A percentile compares a stretch with the other conserved stretches of the same genome.
Evolutionary conservation across 2,888 invertebrate genomes (phyloP).

Genomic region (Nomada fucata): DNA sequence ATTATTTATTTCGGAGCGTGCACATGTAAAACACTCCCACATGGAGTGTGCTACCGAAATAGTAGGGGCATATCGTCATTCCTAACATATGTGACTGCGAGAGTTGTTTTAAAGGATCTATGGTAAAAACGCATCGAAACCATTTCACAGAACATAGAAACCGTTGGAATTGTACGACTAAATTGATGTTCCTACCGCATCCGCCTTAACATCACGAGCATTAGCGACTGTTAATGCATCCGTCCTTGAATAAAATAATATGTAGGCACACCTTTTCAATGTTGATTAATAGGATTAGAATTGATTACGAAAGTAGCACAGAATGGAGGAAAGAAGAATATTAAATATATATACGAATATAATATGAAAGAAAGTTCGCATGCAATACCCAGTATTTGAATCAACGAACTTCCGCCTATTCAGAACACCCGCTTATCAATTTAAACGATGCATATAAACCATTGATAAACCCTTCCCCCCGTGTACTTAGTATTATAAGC

Average conservation of each 20-base stretch:
- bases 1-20: constrained; percentile 10
- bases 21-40: constrained; percentile 31
- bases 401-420: not conserved
- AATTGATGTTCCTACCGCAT: constrained; percentile 8
- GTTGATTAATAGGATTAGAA: constrained; percentile 16
- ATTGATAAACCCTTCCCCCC: not conserved
- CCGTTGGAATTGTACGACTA: not conserved
- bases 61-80: constrained; percentile 26
- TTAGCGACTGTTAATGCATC: constrained; percentile 35
- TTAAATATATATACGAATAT: not conserved
- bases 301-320: not conserved
- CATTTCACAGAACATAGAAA: not conserved
- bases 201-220: not conserved
- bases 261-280: constrained; percentile 1
- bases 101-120: constrained; percentile 1
- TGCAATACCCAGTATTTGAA: not conserved
- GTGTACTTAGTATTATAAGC: not conserved
- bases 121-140: not conserved
- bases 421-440: not conserved
- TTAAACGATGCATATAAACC: not conserved
- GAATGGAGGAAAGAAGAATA: not conserved
- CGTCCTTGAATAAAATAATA: constrained; percentile 34
- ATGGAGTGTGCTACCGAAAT: constrained; percentile 39
- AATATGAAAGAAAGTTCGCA: not conserved
- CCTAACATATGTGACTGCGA: constrained; percentile 2